A percentile compares a stretch with the other conserved stretches of the same genome.
Evolutionary conservation across 2,888 invertebrate species (phyloP).

Genomic region (Baccha elongata): DNA sequence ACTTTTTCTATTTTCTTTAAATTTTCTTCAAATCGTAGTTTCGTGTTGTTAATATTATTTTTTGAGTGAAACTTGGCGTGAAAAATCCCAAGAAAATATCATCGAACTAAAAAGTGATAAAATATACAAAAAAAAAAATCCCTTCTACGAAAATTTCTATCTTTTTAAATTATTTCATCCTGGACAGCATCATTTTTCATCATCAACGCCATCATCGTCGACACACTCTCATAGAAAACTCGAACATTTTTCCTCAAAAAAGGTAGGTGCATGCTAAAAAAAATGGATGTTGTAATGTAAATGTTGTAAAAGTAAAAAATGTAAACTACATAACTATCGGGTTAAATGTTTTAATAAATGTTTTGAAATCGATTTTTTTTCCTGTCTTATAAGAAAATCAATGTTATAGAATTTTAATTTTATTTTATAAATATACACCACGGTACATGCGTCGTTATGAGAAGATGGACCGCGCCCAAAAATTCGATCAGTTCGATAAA

Average conservation of each 20-base stretch:
- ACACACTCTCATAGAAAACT: conserved; percentile 5
- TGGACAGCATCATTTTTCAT: not conserved
- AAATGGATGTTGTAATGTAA: conserved; percentile 73
- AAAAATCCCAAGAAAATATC: conserved; percentile 4
- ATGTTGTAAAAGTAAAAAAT: conserved; percentile 62
- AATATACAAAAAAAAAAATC: conserved; percentile 4
- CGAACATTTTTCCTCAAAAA: conserved; percentile 18
- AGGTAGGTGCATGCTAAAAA: conserved; percentile 72
- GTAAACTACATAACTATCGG: conserved; percentile 38
- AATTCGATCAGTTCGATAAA: conserved; percentile 74
- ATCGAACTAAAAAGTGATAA: conserved; percentile 50
- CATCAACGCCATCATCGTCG: conserved; percentile 25
- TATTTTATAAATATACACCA: conserved; percentile 30
- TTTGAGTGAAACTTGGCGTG: conserved; percentile 35
- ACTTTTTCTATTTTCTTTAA: conserved; percentile 22
- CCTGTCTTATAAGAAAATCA: conserved; percentile 26
- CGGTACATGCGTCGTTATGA: conserved; percentile 70
- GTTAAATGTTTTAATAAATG: conserved; percentile 53
- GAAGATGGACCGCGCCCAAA: conserved; percentile 72
- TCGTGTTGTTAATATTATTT: not conserved
- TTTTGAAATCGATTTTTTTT: not conserved
- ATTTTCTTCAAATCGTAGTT: not conserved
- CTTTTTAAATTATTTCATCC: conserved; percentile 1
- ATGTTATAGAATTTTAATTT: conserved; percentile 49
- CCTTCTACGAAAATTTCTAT: conserved; percentile 5